Percentiles rank a stretch among this genome's conserved stretches.
Conservation (phyloP, 1,140 invertebrate genomes). For the Stenopsyche tienmushanensis region DNA sequence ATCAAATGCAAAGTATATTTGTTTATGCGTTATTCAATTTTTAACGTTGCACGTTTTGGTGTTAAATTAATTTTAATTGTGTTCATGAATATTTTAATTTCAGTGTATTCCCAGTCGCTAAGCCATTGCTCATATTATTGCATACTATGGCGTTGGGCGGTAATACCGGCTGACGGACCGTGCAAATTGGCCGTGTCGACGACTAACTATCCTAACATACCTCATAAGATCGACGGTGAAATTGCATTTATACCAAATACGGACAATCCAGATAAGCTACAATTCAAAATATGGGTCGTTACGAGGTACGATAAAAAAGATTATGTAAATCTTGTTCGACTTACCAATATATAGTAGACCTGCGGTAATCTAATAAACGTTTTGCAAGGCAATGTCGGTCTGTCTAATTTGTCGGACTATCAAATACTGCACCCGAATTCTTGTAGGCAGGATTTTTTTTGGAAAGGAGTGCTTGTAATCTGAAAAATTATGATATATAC, state of each 20-base stretch:
- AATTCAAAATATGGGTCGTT: constrained; percentile 10
- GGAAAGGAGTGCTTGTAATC: too few species aligned
- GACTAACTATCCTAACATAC: neutral
- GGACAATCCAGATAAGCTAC: neutral
- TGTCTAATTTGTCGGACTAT: too few species aligned
- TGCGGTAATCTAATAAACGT: too few species aligned
- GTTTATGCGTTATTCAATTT: too few species aligned
- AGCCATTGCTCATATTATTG: constrained; percentile 15
- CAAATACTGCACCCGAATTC: too few species aligned
- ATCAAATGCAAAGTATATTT: constrained; percentile 34
- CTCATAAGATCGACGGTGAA: constrained; percentile 2
- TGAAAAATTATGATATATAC: too few species aligned
- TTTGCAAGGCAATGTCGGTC: too few species aligned
- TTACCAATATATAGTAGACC: too few species aligned
- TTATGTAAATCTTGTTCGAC: too few species aligned
- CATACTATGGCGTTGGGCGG: constrained; percentile 22
- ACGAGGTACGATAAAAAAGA: constrained; percentile 2
- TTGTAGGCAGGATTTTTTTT: too few species aligned
- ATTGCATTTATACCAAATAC: neutral
- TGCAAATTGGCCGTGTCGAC: constrained; percentile 14
- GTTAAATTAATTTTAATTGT: neutral
- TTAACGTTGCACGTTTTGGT: too few species aligned
- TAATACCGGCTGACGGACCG: constrained; percentile 32
- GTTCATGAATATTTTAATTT: constrained; percentile 5
- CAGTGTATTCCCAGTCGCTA: constrained; percentile 27